Evolutionary conservation across 2,797 vertebrate species (phyloP).

Genomic region (Dendrocincla fuliginosa): DNA sequence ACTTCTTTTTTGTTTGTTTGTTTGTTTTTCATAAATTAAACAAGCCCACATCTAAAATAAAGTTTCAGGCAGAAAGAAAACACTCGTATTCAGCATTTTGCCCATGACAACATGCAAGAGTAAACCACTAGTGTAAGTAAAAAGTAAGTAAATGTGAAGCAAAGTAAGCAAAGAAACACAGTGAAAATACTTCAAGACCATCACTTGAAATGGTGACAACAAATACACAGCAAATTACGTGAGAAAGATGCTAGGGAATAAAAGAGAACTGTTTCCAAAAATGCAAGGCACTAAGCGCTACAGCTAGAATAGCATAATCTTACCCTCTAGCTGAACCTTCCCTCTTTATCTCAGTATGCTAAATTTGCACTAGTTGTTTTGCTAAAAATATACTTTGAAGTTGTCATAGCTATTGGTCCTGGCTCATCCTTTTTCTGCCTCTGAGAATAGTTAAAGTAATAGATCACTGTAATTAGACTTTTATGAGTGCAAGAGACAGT

Average conservation of each 20-base stretch:
- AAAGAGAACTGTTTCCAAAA: not conserved
- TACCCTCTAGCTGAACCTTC: slow-evolving; percentile 49
- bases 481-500: not conserved
- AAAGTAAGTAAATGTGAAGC: not conserved
- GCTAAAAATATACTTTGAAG: slow-evolving; percentile 57
- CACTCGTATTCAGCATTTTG: slow-evolving; percentile 27
- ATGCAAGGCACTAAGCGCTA: not conserved
- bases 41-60: slow-evolving; percentile 39
- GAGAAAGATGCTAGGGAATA: not conserved
- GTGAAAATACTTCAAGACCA: slow-evolving; percentile 23
- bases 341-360: slow-evolving; percentile 50
- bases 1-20: not conserved
- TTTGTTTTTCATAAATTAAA: slow-evolving; percentile 33
- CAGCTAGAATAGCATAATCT: slow-evolving; percentile 18
- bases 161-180: not conserved
- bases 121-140: not conserved
- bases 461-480: slow-evolving; percentile 41
- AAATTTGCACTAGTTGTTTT: slow-evolving; percentile 51
- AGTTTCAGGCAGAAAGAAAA: slow-evolving; percentile 7
- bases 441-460: slow-evolving; percentile 42
- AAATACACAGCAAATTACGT: not conserved
- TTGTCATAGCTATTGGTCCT: slow-evolving; percentile 55
- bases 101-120: slow-evolving; percentile 56
- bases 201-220: slow-evolving; percentile 7
- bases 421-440: not conserved